A percentile compares a stretch with the other conserved stretches of the same genome.
phyloP scores from a whole-genome alignment of 2,888 invertebrate genomes.

The Ctenicera cuprea region DNA sequence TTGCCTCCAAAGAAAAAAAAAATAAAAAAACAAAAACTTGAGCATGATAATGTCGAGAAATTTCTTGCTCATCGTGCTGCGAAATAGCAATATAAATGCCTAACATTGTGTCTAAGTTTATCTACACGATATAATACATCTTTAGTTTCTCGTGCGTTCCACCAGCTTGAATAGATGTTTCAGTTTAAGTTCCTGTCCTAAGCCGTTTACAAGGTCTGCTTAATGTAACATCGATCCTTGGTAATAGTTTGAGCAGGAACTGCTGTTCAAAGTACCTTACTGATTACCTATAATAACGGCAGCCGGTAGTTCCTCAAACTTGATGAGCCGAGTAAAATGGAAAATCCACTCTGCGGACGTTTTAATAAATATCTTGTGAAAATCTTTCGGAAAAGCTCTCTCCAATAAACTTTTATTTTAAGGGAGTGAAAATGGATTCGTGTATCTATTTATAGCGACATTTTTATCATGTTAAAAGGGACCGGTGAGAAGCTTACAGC shows the following conservation, averaged over 20 bases:
- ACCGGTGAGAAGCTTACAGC: slow-evolving; percentile 40
- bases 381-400: slow-evolving; percentile 2
- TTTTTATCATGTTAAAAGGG: slow-evolving; percentile 35
- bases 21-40: too few relatives aligned
- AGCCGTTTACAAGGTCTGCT: slow-evolving; percentile 25
- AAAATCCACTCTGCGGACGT: not conserved
- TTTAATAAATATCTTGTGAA: not conserved
- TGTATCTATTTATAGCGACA: slow-evolving; percentile 36
- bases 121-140: slow-evolving; percentile 12
- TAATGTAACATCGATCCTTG: slow-evolving; percentile 29
- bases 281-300: slow-evolving; percentile 19
- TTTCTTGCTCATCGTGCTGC: too few relatives aligned
- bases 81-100: not conserved
- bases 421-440: slow-evolving; percentile 29
- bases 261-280: slow-evolving; percentile 26
- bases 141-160: slow-evolving; percentile 5
- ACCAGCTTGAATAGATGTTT: slow-evolving; percentile 19
- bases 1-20: too few relatives aligned
- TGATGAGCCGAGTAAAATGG: not conserved
- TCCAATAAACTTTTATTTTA: slow-evolving; percentile 34
- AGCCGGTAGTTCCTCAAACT: not conserved
- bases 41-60: too few relatives aligned
- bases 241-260: slow-evolving; percentile 26
- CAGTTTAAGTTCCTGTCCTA: slow-evolving; percentile 28
- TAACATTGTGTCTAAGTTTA: not conserved